These are phyloP conservation scores for Peromyscus maniculatus DNA, from an alignment of 2,113 vertebrate genomes.

Conservation along the genomic window DNA sequence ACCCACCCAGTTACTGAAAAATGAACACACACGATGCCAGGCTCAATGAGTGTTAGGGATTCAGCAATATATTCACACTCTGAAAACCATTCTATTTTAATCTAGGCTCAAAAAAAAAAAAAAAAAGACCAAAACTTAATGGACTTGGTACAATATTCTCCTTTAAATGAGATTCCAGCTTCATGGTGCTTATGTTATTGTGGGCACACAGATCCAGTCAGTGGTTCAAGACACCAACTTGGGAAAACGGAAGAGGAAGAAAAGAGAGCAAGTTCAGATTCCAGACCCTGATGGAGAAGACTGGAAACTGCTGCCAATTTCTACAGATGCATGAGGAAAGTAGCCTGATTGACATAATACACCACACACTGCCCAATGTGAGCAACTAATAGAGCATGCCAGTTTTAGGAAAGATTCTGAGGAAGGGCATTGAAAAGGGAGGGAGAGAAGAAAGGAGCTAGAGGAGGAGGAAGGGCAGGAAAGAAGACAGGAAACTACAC, in stretches of 20 bases:
- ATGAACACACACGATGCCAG: constrained; percentile 57
- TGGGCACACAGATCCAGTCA: constrained; percentile 67
- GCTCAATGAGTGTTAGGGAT: background rate
- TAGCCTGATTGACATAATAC: background rate
- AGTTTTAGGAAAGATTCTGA: constrained; percentile 34
- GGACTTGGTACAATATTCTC: background rate
- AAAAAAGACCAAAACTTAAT: background rate
- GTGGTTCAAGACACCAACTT: constrained; percentile 56
- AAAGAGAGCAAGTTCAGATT: constrained; percentile 61
- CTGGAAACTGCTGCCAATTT: background rate
- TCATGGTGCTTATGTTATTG: constrained; percentile 64
- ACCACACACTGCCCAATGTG: background rate
- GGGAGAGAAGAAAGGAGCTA: background rate
- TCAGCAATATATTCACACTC: background rate
- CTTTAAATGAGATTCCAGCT: constrained; percentile 55
- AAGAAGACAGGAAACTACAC: background rate
- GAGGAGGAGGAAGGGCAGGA: background rate
- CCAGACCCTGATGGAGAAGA: constrained; percentile 44
- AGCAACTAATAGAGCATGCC: background rate
- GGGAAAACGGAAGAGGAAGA: constrained; percentile 73
- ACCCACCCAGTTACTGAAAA: constrained; percentile 71
- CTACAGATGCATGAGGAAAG: constrained; percentile 50
- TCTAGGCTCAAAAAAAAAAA: background rate
- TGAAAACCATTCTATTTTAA: constrained; percentile 17
- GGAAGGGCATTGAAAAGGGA: background rate